Conservation (phyloP, 2,888 invertebrate genomes). For the Polyommatus iphigenia region DNA sequence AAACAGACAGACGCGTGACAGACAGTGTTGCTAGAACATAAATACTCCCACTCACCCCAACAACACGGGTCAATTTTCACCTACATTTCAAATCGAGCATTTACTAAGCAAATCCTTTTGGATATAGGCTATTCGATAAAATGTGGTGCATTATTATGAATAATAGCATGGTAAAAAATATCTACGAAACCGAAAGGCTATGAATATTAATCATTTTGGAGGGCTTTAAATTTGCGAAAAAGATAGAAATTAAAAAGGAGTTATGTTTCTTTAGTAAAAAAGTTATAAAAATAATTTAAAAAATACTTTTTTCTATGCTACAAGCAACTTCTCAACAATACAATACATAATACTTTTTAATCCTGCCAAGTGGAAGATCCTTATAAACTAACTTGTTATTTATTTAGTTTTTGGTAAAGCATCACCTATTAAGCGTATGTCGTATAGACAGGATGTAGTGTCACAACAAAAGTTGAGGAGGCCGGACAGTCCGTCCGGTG, state of each 20-base stretch:
- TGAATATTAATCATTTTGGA: no score
- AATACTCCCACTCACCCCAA: conserved; percentile 50
- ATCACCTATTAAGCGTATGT: conserved; percentile 42
- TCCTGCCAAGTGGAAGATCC: no score
- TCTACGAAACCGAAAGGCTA: no score
- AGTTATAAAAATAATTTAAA: no score
- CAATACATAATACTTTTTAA: no score
- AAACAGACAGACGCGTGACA: conserved; percentile 46
- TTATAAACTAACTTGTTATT: no score
- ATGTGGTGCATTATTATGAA: conserved; percentile 33
- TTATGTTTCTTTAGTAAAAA: no score
- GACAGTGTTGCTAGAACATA: conserved; percentile 47
- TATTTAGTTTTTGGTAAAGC: conserved; percentile 31
- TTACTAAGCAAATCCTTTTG: conserved; percentile 56
- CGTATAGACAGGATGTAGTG: conserved; percentile 49
- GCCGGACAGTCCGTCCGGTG: conserved; percentile 63
- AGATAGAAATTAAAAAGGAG: no score
- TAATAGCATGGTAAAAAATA: no score
- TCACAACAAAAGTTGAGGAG: conserved; percentile 51
- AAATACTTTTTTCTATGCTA: no score
- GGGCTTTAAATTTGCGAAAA: no score
- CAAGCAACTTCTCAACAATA: no score
- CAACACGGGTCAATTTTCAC: conserved; percentile 66
- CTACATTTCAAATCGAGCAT: conserved; percentile 60
- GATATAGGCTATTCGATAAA: conserved; percentile 40